These are phyloP conservation scores for Phycodurus eques DNA, from an alignment of 2,113 vertebrate species.

Conservation along the genomic window DNA sequence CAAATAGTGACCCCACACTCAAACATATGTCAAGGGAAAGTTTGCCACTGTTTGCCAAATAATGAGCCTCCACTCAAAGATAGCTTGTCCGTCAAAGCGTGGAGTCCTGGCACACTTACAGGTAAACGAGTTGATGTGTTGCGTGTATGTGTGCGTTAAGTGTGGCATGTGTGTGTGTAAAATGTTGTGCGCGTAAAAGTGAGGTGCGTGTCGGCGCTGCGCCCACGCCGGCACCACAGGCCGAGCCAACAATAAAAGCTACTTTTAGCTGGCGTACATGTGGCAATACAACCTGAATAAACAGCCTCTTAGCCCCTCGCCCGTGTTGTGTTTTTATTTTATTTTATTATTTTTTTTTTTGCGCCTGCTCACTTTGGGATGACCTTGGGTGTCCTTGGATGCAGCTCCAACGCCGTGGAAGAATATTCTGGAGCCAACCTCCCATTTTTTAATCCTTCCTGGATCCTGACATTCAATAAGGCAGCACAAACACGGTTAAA, in stretches of 20 bases:
- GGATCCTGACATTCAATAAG: no score
- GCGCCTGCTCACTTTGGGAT: background rate
- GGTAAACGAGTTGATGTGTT: background rate
- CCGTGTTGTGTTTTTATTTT: background rate
- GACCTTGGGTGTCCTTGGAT: background rate
- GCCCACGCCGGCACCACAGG: background rate
- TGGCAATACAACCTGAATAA: background rate
- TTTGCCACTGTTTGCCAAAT: background rate
- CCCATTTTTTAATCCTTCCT: no score
- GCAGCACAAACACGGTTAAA: no score
- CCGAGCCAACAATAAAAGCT: background rate
- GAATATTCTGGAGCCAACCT: no score
- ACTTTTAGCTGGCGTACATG: background rate
- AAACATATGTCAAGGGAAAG: no score
- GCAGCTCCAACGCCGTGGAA: background rate
- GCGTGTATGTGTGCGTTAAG: background rate
- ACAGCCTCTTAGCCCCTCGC: background rate
- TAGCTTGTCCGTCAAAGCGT: background rate
- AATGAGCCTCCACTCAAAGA: background rate
- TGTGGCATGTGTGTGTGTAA: background rate
- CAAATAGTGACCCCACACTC: no score
- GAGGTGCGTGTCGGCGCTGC: background rate
- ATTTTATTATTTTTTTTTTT: background rate
- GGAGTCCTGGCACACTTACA: background rate
- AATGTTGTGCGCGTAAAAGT: background rate